phyloP scores from a whole-genome alignment of 2,113 vertebrate species.

The Carollia perspicillata region DNA sequence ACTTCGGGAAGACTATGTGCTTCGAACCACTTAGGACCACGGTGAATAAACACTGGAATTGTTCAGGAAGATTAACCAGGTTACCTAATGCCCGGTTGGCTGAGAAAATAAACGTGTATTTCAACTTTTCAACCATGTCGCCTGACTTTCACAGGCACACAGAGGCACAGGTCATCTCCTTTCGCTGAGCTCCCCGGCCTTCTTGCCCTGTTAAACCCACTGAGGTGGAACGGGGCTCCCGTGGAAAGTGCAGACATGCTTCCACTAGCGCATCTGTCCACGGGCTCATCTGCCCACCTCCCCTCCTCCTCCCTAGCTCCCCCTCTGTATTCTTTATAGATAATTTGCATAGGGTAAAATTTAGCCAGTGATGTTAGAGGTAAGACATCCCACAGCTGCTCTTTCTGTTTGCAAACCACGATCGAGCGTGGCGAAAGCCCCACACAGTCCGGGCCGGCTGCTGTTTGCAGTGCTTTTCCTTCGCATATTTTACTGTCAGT shows the following conservation, averaged over 20 bases:
- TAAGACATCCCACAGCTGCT: slow-evolving; percentile 57
- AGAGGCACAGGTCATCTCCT: fast-evolving
- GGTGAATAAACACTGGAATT: fast-evolving
- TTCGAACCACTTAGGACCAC: not conserved
- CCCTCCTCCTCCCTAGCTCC: slow-evolving; percentile 10
- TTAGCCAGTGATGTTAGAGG: slow-evolving; percentile 50
- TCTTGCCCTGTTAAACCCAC: not conserved
- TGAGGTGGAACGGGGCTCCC: slow-evolving; percentile 3
- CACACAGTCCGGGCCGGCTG: slow-evolving; percentile 76
- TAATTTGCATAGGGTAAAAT: slow-evolving; percentile 29
- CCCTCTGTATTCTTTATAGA: not conserved
- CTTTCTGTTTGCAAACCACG: slow-evolving; percentile 72
- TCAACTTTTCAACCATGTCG: not conserved
- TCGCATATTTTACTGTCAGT: slow-evolving; percentile 94
- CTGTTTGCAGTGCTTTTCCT: slow-evolving; percentile 80
- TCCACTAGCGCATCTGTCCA: slow-evolving; percentile 59
- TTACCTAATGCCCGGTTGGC: not conserved
- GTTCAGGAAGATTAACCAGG: not conserved
- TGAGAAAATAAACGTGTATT: not conserved
- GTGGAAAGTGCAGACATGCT: not conserved
- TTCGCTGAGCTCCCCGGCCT: not conserved
- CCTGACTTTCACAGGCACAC: fast-evolving
- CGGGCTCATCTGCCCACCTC: slow-evolving; percentile 18
- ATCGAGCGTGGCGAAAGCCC: slow-evolving; percentile 40
- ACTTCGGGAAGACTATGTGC: not conserved